Conservation (phyloP, 2,797 vertebrate species). For the Balearica regulorum region DNA sequence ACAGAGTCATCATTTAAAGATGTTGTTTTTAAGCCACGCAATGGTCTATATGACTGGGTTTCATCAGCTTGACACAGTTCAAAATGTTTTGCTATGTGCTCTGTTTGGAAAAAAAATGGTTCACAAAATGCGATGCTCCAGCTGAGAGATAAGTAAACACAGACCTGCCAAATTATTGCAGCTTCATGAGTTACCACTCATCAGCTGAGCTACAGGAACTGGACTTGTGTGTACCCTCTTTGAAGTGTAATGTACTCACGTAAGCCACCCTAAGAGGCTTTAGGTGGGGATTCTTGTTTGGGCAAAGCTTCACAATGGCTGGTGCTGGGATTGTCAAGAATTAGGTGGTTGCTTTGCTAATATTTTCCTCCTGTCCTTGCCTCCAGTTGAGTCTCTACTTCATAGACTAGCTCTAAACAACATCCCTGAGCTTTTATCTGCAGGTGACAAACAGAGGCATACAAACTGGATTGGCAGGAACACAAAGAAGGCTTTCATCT, state of each 20-base stretch:
- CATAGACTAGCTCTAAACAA: constrained; percentile 8
- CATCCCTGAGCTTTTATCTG: constrained; percentile 58
- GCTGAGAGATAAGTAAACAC: background rate
- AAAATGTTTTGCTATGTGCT: background rate
- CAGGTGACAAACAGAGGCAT: constrained; percentile 62
- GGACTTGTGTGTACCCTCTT: background rate
- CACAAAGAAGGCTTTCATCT: constrained; percentile 66
- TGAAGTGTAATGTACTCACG: background rate
- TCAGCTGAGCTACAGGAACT: background rate
- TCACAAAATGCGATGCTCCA: background rate
- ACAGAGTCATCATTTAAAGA: background rate
- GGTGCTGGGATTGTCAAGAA: constrained; percentile 10
- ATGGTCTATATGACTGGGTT: background rate
- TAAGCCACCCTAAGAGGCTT: background rate
- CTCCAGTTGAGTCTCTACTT: constrained; percentile 19
- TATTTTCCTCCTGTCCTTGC: constrained; percentile 11
- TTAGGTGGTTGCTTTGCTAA: constrained; percentile 27
- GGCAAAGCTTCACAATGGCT: constrained; percentile 17
- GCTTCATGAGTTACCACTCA: background rate
- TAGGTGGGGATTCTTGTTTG: background rate
- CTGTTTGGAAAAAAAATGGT: background rate
- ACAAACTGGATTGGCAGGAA: constrained; percentile 63
- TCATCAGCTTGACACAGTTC: background rate
- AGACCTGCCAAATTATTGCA: background rate
- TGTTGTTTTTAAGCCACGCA: fast-evolving